Percentiles rank a stretch among this genome's conserved stretches.
These are phyloP conservation scores for Emydocephalus ijimae DNA, from an alignment of 2,113 vertebrate genomes.

Conservation along the genomic window DNA sequence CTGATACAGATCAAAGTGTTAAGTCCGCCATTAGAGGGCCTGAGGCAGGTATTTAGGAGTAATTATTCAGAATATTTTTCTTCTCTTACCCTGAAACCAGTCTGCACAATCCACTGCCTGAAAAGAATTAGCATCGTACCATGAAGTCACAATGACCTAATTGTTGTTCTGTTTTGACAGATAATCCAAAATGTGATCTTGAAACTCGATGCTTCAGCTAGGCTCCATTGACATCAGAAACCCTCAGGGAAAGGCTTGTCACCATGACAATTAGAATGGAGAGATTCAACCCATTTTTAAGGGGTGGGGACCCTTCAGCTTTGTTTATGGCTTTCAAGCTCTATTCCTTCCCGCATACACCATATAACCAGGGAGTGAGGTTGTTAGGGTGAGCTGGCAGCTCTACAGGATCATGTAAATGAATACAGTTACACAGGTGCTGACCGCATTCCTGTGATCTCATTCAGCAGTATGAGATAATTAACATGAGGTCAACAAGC, in stretches of 20 bases:
- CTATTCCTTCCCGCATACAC: not conserved
- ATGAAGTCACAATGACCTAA: not conserved
- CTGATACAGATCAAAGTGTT: not conserved
- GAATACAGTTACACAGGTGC: not conserved
- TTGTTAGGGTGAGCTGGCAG: not conserved
- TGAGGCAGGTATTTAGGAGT: not conserved
- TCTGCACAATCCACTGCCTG: not conserved
- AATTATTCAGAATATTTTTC: not conserved
- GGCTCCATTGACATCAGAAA: not conserved
- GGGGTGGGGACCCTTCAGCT: accelerated
- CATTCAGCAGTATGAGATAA: conserved; percentile 40
- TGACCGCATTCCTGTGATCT: not conserved
- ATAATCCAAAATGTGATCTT: not conserved
- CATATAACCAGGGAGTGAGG: not conserved
- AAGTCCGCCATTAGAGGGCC: not conserved
- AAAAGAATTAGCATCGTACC: not conserved
- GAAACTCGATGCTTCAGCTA: not conserved
- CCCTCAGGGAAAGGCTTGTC: not conserved
- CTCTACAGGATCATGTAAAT: not conserved
- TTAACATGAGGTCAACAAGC: not conserved
- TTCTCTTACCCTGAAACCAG: not conserved
- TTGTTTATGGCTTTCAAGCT: not conserved
- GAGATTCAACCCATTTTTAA: not conserved
- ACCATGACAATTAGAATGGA: not conserved
- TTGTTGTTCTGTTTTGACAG: not conserved